Evolutionary conservation across 1,140 invertebrate species (phyloP), one percentile per base, ranked within the genome.

Genomic region (Orius insidiosus): DNA sequence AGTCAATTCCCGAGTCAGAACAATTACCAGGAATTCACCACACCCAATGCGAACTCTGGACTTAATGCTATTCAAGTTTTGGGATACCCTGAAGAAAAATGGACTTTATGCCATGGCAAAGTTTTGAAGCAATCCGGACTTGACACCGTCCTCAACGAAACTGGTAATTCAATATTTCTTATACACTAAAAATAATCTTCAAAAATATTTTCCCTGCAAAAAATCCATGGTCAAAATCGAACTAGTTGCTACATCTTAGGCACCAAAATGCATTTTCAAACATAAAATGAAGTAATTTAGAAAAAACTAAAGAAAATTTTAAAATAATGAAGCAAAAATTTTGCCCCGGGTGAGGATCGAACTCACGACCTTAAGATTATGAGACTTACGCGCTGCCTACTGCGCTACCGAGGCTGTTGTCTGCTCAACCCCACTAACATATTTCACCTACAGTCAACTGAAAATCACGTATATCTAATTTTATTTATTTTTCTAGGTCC

Each of bases 341-440:
- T 59, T 85, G 83, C 82, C 80, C 78, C 78, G 75, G 73, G 81
- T 86, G 82, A 86, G 83, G 82, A 80, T 86, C 81, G 82, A 87
- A 86, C 83, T 85, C 82, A 85, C 82, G 84, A 85, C 84, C 84
- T 85, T 84, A 80, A 85, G 82, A 87, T 86, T 87, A 87, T 87
- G 83, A 87, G 83, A 87, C 83, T 86, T 80, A 85, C 83, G 83
- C 83, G 80, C 83, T 87, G 73, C 83, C 82, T 79, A 82, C 82
- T 85, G 81, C 80, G 81, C 82, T 74, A 85, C 77, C 79, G 79
- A 85, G 76, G 78, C 78, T 36, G 33, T 41, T 41, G n/a, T n/a
- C n/a, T n/a, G n/a, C n/a, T n/a, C 24, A 24, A 24, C 24, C 24
- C n/a, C n/a, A n/a, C n/a, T n/a, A n/a, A 16, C 15, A n/a, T 41